phyloP scores from a whole-genome alignment of 1,140 invertebrate genomes.

The Microplitis demolitor region DNA sequence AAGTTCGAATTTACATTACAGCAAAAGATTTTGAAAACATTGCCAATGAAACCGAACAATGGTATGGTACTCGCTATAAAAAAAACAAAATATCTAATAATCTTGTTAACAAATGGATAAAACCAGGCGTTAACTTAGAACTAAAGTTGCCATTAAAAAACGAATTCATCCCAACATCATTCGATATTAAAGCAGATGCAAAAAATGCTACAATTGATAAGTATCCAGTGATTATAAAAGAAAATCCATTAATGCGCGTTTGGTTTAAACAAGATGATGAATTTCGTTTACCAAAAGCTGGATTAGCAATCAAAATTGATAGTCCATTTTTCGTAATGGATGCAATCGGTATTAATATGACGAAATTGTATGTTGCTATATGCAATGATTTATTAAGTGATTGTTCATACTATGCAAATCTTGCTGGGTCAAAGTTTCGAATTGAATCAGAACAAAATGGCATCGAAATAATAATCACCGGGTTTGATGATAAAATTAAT shows the following conservation, averaged over 20 bases:
- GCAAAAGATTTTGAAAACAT: conserved; percentile 74
- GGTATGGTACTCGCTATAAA: conserved; percentile 91
- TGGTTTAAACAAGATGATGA: conserved; percentile 97
- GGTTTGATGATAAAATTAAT: conserved; percentile 91
- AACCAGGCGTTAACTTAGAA: conserved; percentile 67
- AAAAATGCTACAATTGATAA: conserved; percentile 60
- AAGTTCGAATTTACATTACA: conserved; percentile 77
- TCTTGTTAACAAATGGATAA: conserved; percentile 73
- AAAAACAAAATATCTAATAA: conserved; percentile 71
- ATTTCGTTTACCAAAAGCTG: conserved; percentile 87
- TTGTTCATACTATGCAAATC: conserved; percentile 87
- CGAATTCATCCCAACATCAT: conserved; percentile 89
- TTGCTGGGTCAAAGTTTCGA: conserved; percentile 85
- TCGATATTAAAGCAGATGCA: conserved; percentile 72
- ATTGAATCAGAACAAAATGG: conserved; percentile 79
- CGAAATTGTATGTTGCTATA: conserved; percentile 81
- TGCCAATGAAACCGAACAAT: conserved; percentile 74
- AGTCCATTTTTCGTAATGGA: conserved; percentile 88
- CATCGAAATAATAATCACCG: conserved; percentile 80
- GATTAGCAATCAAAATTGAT: conserved; percentile 78
- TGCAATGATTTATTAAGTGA: conserved; percentile 89
- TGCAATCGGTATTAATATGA: conserved; percentile 82
- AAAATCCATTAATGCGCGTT: conserved; percentile 77
- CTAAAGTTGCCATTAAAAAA: conserved; percentile 82
- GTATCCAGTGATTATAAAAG: conserved; percentile 77